A percentile compares a stretch with the other conserved stretches of the same genome.
phyloP scores from a whole-genome alignment of 2,797 vertebrate species.

The Acanthis flammea region DNA sequence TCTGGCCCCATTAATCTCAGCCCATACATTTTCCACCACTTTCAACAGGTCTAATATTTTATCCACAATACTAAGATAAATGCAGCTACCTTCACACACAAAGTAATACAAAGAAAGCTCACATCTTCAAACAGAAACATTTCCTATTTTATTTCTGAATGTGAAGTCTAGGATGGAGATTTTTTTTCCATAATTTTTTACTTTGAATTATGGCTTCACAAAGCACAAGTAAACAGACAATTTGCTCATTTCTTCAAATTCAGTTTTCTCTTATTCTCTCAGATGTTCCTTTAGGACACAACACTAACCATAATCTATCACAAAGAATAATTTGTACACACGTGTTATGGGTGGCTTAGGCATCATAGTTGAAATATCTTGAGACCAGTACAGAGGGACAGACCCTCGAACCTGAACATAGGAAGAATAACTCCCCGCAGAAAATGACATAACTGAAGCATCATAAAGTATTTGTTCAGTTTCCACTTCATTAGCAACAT shows the following conservation, averaged over 20 bases:
- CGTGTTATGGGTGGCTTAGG: constrained; percentile 96
- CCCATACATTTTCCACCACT: background rate
- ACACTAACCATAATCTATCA: background rate
- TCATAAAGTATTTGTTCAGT: constrained; percentile 96
- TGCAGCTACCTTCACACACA: background rate
- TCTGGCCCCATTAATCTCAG: background rate
- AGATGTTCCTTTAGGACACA: background rate
- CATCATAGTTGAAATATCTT: constrained; percentile 99
- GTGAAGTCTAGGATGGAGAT: background rate
- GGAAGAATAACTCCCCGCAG: constrained; percentile 93
- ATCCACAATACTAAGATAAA: background rate
- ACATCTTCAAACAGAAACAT: background rate
- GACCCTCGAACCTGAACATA: constrained; percentile 96
- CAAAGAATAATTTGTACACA: constrained; percentile 61
- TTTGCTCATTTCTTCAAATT: background rate
- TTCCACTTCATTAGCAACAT: constrained; percentile 98
- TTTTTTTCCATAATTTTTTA: background rate
- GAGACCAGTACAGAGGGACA: constrained; percentile 97
- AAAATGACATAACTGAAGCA: constrained; percentile 93
- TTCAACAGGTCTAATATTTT: background rate
- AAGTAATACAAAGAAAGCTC: background rate
- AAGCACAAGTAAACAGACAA: background rate
- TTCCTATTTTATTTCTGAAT: background rate
- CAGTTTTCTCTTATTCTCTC: background rate
- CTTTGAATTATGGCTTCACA: background rate